Percentiles rank a stretch among this genome's conserved stretches.
Conservation (phyloP, 2,888 invertebrate species). For the Apotomis betuletana region DNA sequence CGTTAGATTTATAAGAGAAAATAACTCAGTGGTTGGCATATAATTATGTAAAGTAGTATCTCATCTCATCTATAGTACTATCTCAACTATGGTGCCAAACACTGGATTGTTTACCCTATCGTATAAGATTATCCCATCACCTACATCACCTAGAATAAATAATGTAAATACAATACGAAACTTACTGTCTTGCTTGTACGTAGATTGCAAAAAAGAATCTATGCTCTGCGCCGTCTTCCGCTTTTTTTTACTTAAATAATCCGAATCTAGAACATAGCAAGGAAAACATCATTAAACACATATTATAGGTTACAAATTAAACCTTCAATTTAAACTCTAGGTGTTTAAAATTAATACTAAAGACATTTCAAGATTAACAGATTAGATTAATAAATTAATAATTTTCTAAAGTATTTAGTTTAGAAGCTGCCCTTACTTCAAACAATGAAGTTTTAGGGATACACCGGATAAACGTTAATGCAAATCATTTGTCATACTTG, state of each 20-base stretch:
- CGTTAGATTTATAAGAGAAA: not conserved
- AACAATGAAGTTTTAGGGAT: not conserved
- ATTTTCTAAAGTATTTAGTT: not conserved
- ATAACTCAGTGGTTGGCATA: not conserved
- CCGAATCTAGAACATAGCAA: slow-evolving; percentile 54
- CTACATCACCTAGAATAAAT: not conserved
- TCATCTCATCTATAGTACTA: not conserved
- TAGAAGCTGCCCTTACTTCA: not conserved
- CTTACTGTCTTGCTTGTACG: slow-evolving; percentile 73
- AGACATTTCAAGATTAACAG: too few relatives aligned
- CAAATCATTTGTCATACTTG: not conserved
- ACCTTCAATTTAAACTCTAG: too few relatives aligned
- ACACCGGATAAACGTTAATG: not conserved
- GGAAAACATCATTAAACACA: slow-evolving; percentile 44
- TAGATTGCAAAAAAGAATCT: slow-evolving; percentile 49
- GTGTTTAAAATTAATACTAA: too few relatives aligned
- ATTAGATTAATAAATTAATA: too few relatives aligned
- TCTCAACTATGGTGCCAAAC: not conserved
- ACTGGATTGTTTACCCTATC: slow-evolving; percentile 7
- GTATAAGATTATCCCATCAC: slow-evolving; percentile 5
- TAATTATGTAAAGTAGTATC: not conserved
- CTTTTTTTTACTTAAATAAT: slow-evolving; percentile 54
- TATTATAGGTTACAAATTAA: slow-evolving; percentile 16
- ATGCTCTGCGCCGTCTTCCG: slow-evolving; percentile 55
- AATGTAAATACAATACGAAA: slow-evolving; percentile 48